Conservation (phyloP, 2,113 vertebrate genomes). For the Vidua chalybeata region DNA sequence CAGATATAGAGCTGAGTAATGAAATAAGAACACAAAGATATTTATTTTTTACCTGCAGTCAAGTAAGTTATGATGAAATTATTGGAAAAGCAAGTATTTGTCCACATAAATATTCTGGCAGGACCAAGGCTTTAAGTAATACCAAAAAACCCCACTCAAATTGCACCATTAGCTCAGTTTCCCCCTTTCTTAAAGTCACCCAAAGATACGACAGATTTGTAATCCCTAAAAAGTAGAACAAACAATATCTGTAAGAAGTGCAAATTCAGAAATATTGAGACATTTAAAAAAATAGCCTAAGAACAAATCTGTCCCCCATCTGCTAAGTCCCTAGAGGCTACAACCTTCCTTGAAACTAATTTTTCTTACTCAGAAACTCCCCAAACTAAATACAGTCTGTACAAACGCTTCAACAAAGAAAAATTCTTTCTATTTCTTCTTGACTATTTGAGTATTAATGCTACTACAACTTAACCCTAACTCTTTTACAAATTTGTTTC, state of each 20-base stretch:
- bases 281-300: not conserved
- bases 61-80: not conserved
- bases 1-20: not conserved
- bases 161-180: not conserved
- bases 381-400: not conserved
- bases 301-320: not conserved
- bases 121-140: not conserved
- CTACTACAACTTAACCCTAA: not conserved
- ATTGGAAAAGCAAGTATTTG: not conserved
- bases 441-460: not conserved
- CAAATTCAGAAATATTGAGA: not conserved
- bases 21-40: not conserved
- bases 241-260: not conserved
- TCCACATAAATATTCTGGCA: not conserved
- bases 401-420: not conserved
- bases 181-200: not conserved
- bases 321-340: not conserved
- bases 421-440: not conserved
- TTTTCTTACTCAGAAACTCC: not conserved
- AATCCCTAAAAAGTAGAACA: not conserved
- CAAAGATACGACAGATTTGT: not conserved
- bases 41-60: not conserved
- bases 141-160: not conserved
- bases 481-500: not conserved
- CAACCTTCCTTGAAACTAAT: not conserved